Percentiles rank a stretch among this genome's conserved stretches.
Conservation (phyloP, 2,888 invertebrate genomes). For the Rhimphoctona megacephalus region DNA sequence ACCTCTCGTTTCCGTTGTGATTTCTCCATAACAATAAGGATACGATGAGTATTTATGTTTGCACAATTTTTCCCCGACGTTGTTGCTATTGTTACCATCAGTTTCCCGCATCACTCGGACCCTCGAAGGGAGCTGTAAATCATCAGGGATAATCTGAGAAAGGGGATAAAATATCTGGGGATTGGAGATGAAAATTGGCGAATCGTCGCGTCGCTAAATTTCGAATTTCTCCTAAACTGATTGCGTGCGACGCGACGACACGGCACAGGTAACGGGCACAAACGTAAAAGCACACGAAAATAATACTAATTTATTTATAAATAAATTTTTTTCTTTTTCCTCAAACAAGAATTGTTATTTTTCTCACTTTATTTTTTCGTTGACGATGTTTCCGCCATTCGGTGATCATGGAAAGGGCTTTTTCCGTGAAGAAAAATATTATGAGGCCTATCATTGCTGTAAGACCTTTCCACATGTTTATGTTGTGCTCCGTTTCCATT, state of each 20-base stretch:
- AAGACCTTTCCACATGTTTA: conserved; percentile 94
- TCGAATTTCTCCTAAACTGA: conserved; percentile 1
- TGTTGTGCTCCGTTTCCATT: conserved; percentile 86
- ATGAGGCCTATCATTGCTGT: conserved; percentile 93
- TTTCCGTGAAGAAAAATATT: conserved; percentile 95
- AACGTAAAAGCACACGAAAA: conserved; percentile 43
- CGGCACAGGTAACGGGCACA: conserved; percentile 54
- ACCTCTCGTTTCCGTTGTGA: conserved; percentile 90
- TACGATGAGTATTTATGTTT: conserved; percentile 96
- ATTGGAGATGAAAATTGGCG: conserved; percentile 17
- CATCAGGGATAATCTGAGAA: conserved; percentile 55
- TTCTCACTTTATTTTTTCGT: conserved; percentile 88
- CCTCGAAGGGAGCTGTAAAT: conserved; percentile 87
- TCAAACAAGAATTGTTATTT: not conserved
- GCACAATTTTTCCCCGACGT: conserved; percentile 89
- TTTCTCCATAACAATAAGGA: conserved; percentile 95
- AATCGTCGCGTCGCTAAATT: conserved; percentile 60
- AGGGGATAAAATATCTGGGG: not conserved
- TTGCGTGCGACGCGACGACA: conserved; percentile 60
- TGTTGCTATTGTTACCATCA: conserved; percentile 85
- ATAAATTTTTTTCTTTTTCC: not conserved
- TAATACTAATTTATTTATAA: not conserved
- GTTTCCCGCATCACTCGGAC: conserved; percentile 91
- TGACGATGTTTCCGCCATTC: conserved; percentile 93
- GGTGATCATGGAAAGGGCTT: conserved; percentile 91